Conservation (phyloP, 2,113 vertebrate genomes). For the Tichodroma muraria region DNA sequence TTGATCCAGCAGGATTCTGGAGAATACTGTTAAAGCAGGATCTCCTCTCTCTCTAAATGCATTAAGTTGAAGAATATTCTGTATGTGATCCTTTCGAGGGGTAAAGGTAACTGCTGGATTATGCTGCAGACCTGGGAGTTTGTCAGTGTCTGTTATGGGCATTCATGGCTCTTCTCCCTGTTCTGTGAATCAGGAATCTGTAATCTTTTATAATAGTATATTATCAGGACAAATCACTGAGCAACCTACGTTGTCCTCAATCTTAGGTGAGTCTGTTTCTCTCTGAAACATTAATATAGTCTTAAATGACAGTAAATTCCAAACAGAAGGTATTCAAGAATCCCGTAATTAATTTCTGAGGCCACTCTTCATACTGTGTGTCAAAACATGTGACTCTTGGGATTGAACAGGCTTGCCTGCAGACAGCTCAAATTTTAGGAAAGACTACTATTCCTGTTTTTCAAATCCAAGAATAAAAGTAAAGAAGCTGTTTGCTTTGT, state of each 20-base stretch:
- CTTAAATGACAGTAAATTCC: not conserved
- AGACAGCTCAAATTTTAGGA: not conserved
- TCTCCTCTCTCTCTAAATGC: not conserved
- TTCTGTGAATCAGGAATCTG: not conserved
- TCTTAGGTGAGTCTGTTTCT: not conserved
- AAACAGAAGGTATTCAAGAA: not conserved
- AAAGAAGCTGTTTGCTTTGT: not conserved
- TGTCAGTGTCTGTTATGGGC: not conserved
- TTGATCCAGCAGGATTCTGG: not conserved
- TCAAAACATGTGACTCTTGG: not conserved
- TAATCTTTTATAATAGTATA: not conserved
- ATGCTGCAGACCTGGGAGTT: not conserved
- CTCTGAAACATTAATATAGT: not conserved
- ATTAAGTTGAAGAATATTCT: not conserved
- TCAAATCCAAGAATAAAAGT: not conserved
- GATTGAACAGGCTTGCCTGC: not conserved
- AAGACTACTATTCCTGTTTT: not conserved
- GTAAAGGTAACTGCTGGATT: not conserved
- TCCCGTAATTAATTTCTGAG: not conserved
- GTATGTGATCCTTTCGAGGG: not conserved
- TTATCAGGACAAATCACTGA: not conserved
- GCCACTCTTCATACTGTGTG: not conserved
- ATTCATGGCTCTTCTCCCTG: not conserved
- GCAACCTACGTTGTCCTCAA: not conserved
- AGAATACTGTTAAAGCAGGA: not conserved